Base-by-base conservation (phyloP, 2,888 invertebrate species). In the Chrysolina oricalcia region DNA sequence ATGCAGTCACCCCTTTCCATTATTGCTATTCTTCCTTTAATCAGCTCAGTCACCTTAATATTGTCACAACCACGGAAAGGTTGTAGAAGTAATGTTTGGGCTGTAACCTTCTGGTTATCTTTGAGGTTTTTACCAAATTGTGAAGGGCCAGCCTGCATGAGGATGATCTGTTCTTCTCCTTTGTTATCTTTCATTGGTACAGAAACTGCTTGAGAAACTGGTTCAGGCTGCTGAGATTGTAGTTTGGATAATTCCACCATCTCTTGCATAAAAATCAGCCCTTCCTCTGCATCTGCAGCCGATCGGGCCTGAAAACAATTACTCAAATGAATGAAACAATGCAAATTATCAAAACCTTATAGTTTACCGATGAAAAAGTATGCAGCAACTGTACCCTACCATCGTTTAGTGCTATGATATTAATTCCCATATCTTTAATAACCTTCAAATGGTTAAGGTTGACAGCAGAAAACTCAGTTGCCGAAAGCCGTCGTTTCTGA, bases 221-320 rank as follows among this genome's bases (percentile, higher is more conserved):
- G 90, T 75, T 94, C 94, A 1, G 90, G 86, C 79, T 91, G 90
- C 75, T 90, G 90, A 0, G 90, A 86, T 85, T 95, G 93, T 76
- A 94, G 89, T 81, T 95, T 95, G 69, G 96, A 96, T 81, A 97
- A 90, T 86, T 97, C 96, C 0, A 97, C 93, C 97, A 99, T 98
- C 89, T 99, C 98, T 85, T 97, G 96, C 97, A 99, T 98, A 87
- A 99, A 98, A 15, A 95, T 91, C 46, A 97, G 90, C 0, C 99
- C 98, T 89, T 98, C 96, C 83, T 97, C 96, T 0, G 97, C 98
- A 86, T 97, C 96, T 82, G 94, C 93, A 0, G 94, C 90, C 11
- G 95, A 94, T 85, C 94, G 93, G 3, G 98, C 98, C 97, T 97
- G 83, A 15, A 88, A 77, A 81, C 70, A 74, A 59, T 72, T 59